Evolutionary conservation across 2,888 invertebrate species (phyloP).

Genomic region (Chymomyza amoena): DNA sequence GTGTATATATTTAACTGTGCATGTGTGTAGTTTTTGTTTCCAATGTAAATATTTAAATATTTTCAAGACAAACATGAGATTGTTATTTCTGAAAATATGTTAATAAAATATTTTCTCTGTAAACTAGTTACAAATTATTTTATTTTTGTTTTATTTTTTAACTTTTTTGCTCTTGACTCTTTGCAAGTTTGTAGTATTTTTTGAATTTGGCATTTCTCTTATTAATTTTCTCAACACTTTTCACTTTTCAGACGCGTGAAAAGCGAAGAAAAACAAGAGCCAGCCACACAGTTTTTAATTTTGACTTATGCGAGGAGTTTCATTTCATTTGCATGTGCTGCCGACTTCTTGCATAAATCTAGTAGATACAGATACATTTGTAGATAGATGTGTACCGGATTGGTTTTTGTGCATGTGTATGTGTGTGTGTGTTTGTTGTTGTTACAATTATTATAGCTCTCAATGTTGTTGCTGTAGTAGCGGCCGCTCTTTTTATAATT

Average conservation of each 20-base stretch:
- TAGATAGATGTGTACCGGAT: neutral
- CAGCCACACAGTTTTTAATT: slow-evolving; percentile 28
- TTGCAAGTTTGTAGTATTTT: neutral
- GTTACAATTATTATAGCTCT: slow-evolving; percentile 50
- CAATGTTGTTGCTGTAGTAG: slow-evolving; percentile 35
- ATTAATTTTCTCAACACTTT: slow-evolving; percentile 61
- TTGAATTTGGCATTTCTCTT: slow-evolving; percentile 63
- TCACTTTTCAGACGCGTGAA: slow-evolving; percentile 24
- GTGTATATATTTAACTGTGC: slow-evolving; percentile 18
- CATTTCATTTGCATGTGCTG: slow-evolving; percentile 55
- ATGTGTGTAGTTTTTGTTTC: slow-evolving; percentile 72
- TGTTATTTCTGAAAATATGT: slow-evolving; percentile 77
- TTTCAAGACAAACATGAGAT: slow-evolving; percentile 75
- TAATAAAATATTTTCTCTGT: slow-evolving; percentile 72
- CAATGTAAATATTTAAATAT: slow-evolving; percentile 78
- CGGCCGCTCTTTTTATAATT: neutral
- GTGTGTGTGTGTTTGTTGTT: slow-evolving; percentile 48
- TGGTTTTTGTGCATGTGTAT: slow-evolving; percentile 30
- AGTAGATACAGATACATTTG: slow-evolving; percentile 7
- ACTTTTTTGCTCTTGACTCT: neutral
- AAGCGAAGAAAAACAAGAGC: slow-evolving; percentile 59
- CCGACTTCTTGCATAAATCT: slow-evolving; percentile 49
- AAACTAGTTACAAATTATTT: slow-evolving; percentile 72
- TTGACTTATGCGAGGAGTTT: slow-evolving; percentile 24
- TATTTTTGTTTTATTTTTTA: neutral